A percentile compares a stretch with the other conserved stretches of the same genome.
These are phyloP conservation scores for Scaptomyza pallida DNA, from an alignment of 1,140 invertebrate species.

Conservation along the genomic window DNA sequence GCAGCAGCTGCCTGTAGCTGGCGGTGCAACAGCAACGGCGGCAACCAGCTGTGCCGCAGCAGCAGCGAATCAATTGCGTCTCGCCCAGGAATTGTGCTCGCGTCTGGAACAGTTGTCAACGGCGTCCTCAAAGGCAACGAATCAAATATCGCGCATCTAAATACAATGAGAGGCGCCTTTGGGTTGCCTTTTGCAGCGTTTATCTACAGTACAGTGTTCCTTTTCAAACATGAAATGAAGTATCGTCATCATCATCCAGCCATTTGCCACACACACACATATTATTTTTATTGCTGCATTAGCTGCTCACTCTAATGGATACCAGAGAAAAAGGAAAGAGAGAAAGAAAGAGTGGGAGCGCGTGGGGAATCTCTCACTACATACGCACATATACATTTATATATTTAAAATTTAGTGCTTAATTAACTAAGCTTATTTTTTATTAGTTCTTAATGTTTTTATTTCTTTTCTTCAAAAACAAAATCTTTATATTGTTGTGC, in stretches of 20 bases:
- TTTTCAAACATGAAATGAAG: conserved; percentile 43
- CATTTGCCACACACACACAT: conserved; percentile 42
- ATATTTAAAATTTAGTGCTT: conserved; percentile 40
- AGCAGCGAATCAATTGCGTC: conserved; percentile 75
- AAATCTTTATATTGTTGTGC: conserved; percentile 62
- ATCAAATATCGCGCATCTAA: conserved; percentile 66
- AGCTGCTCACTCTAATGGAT: conserved; percentile 21
- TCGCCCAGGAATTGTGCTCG: conserved; percentile 84
- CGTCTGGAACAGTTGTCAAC: conserved; percentile 85
- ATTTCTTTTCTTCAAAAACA: conserved; percentile 36
- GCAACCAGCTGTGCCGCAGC: conserved; percentile 67
- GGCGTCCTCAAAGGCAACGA: conserved; percentile 64
- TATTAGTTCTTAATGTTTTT: conserved; percentile 54
- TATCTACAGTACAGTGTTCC: conserved; percentile 55
- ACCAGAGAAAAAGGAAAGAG: background rate
- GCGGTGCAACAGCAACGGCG: conserved; percentile 34
- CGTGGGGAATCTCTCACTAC: conserved; percentile 44
- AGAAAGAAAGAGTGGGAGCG: background rate
- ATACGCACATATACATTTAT: too few relatives aligned
- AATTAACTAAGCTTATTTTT: conserved; percentile 33
- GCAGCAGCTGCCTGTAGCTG: conserved; percentile 52
- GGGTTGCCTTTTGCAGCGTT: background rate
- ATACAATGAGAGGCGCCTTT: background rate
- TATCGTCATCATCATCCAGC: conserved; percentile 48
- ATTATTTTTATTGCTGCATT: conserved; percentile 46